A percentile compares a stretch with the other conserved stretches of the same genome.
These are phyloP conservation scores for Homalodisca vitripennis DNA, from an alignment of 1,140 invertebrate species.

Conservation along the genomic window DNA sequence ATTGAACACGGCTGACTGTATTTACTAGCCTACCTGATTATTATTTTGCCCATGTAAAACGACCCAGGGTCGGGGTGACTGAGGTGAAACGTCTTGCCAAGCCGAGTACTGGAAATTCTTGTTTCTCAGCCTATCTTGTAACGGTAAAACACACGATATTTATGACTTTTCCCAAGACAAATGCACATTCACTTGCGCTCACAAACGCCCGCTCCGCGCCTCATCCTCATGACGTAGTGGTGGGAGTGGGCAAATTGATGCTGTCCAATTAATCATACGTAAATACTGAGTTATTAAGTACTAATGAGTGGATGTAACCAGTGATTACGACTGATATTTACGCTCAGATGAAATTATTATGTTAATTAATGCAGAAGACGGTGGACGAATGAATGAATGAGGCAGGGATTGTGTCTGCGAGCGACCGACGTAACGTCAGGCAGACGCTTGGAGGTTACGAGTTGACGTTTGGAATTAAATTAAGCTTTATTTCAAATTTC, in stretches of 20 bases:
- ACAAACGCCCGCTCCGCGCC: not conserved
- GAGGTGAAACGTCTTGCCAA: not conserved
- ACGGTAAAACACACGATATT: conserved; percentile 18
- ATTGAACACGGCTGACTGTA: no score
- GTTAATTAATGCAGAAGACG: not conserved
- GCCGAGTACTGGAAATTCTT: conserved; percentile 21
- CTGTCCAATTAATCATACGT: not conserved
- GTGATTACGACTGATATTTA: not conserved
- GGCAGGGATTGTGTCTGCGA: no score
- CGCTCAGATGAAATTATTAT: not conserved
- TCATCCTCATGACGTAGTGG: not conserved
- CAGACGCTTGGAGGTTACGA: no score
- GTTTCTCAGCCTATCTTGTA: not conserved
- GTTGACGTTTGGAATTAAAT: no score
- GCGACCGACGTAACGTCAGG: no score
- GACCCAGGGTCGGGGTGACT: not conserved
- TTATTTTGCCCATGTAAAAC: not conserved
- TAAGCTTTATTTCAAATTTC: no score
- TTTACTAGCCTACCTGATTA: conserved; percentile 1
- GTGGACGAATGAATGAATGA: not conserved
- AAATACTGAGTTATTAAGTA: conserved; percentile 5
- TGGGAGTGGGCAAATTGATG: not conserved
- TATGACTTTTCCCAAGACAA: conserved; percentile 7
- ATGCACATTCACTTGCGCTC: not conserved
- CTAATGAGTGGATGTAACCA: conserved; percentile 4